These are phyloP conservation scores for Tachystola acroxantha DNA, from an alignment of 2,888 invertebrate species.

Conservation along the genomic window DNA sequence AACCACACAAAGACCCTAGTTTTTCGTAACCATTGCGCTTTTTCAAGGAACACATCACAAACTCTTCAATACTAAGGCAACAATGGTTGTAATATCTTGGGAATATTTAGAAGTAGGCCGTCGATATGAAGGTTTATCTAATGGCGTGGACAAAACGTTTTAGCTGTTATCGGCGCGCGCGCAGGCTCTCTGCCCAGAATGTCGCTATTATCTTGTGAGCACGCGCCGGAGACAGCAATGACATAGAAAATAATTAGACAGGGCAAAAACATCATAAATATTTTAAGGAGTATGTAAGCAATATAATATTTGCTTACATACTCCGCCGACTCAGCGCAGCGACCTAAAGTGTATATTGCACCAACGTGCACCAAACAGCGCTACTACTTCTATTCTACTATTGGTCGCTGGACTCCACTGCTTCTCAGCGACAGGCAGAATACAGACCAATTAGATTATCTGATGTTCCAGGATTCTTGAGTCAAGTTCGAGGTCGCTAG, in stretches of 20 bases:
- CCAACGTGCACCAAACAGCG: no score
- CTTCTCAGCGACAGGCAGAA: no score
- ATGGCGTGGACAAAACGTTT: constrained; percentile 49
- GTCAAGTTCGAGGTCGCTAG: no score
- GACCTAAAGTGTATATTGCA: no score
- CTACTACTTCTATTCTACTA: no score
- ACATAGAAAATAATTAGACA: no score
- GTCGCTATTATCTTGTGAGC: constrained; percentile 49
- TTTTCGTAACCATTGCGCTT: neutral
- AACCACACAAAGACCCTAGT: neutral
- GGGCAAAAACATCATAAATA: no score
- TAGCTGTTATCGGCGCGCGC: constrained; percentile 46
- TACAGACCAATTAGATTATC: no score
- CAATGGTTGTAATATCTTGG: neutral
- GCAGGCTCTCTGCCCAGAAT: constrained; percentile 35
- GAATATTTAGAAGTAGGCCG: neutral
- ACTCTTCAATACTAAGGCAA: neutral
- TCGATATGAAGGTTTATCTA: constrained; percentile 32
- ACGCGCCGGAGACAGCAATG: constrained; percentile 38
- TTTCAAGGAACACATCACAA: neutral
- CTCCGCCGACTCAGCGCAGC: neutral
- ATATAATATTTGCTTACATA: neutral
- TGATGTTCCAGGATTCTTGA: no score
- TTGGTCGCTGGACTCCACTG: no score
- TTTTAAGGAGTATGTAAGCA: no score